phyloP scores from a whole-genome alignment of 2,113 vertebrate genomes.

The Neolamprologus fasciatus region DNA sequence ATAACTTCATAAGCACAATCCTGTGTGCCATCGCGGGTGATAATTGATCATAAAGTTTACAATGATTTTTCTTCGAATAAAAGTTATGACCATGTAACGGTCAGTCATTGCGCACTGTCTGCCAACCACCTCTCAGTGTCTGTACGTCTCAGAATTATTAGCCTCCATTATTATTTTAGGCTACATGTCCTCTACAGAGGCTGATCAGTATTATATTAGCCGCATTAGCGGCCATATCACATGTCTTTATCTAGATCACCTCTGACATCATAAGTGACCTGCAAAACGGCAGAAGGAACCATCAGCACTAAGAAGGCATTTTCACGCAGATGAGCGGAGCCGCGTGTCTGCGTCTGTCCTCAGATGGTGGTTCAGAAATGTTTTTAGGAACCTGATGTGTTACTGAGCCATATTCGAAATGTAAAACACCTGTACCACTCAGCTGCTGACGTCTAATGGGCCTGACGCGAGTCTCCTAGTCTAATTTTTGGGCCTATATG shows the following conservation, averaged over 20 bases:
- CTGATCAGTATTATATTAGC: slow-evolving; percentile 14
- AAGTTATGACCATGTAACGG: neutral
- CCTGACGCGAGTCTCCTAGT: neutral
- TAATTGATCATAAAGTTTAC: neutral
- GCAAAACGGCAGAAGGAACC: neutral
- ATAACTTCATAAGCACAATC: neutral
- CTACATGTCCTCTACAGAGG: neutral
- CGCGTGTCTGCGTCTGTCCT: neutral
- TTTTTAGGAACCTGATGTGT: neutral
- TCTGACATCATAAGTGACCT: neutral
- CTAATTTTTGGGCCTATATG: neutral
- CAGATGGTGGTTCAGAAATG: neutral
- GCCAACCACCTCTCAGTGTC: neutral
- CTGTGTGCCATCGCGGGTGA: neutral
- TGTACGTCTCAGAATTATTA: neutral
- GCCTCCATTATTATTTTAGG: neutral
- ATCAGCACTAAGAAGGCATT: neutral
- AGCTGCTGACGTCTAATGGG: neutral
- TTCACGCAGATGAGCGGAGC: neutral
- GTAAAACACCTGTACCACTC: neutral
- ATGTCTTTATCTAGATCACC: slow-evolving; percentile 14
- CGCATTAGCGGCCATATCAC: slow-evolving; percentile 10
- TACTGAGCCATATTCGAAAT: neutral
- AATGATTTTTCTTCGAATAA: neutral
- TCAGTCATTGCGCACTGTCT: neutral